phyloP scores from a whole-genome alignment of 2,113 vertebrate genomes.

The Poicephalus meyeri region DNA sequence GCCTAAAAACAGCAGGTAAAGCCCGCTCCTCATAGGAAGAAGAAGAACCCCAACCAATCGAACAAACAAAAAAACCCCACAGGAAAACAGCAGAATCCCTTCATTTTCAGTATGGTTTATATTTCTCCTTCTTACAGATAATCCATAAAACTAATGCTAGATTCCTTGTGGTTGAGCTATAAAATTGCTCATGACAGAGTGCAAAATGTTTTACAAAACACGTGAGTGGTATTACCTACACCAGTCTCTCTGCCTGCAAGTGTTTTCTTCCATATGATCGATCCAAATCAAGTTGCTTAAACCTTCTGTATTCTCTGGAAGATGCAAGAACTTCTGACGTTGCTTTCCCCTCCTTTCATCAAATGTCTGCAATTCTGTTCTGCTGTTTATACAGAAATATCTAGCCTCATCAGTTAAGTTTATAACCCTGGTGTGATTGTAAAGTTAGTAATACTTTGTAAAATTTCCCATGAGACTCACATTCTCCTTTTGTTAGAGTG shows the following conservation, averaged over 20 bases:
- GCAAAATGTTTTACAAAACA: background rate
- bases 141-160: background rate
- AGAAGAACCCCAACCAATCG: no score
- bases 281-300: background rate
- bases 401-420: background rate
- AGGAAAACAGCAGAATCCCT: background rate
- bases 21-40: no score
- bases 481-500: background rate
- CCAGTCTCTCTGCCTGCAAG: background rate
- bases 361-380: background rate
- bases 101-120: background rate
- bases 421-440: background rate
- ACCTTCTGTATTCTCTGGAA: background rate
- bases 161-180: background rate
- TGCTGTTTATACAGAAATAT: background rate
- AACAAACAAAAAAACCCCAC: rapidly evolving
- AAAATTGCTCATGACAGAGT: background rate
- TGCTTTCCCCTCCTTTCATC: background rate
- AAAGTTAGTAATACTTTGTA: background rate
- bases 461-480: background rate
- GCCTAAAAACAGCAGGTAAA: no score
- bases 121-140: background rate
- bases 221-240: background rate
- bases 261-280: conserved; percentile 1
- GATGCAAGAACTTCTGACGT: background rate